Evolutionary conservation across 2,797 vertebrate species (phyloP), one percentile per base, ranked within the genome.

Genomic region (Sitta carolinensis): DNA sequence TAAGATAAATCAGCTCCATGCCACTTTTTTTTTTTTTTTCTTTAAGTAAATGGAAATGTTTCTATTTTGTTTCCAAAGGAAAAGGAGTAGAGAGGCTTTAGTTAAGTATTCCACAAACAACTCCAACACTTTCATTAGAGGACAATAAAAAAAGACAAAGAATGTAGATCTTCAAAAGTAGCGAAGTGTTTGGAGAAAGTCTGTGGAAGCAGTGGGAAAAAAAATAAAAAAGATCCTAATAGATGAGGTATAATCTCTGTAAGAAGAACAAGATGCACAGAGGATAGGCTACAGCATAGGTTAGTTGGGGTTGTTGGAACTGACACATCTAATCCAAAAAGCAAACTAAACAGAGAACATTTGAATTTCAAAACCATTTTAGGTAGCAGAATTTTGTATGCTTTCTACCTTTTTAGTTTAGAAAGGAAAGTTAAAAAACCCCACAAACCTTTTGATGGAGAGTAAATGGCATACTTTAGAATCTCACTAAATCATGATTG

Each of bases 291-390:
- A 93, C 84, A 96, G 64, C 86, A 81, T 87, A 74, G 90, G 85
- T 95, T 96, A 96, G 92, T 95, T 95, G 79, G 68, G 89, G 64
- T 91, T 93, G 72, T 76, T 96, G 77, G 89, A 94, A 90, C 80
- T 87, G 75, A 95, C 93, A 89, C 82, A 74, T 91, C 84, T 92
- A 94, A 96, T 96, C 95, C 96, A 85, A 93, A 97, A 79, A 91
- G 83, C 86, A 96, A 96, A 96, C 96, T 87, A 81, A 95, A 97
- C 91, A 83, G 42, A 83, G 94, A 96, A 95, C 50, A 57, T 95
- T 86, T 91, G 67, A 73, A 25, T 95, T 96, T 83, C 20, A 34
- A 84, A 96, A 86, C 66, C 86, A 76, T 93, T 92, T 96, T 95
- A 92, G 78, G 88, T 93, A 96, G n/a, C 89, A 97, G 92, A 79